These are phyloP conservation scores for Anolis apletophallus DNA, from an alignment of 2,797 vertebrate genomes.

Conservation along the genomic window DNA sequence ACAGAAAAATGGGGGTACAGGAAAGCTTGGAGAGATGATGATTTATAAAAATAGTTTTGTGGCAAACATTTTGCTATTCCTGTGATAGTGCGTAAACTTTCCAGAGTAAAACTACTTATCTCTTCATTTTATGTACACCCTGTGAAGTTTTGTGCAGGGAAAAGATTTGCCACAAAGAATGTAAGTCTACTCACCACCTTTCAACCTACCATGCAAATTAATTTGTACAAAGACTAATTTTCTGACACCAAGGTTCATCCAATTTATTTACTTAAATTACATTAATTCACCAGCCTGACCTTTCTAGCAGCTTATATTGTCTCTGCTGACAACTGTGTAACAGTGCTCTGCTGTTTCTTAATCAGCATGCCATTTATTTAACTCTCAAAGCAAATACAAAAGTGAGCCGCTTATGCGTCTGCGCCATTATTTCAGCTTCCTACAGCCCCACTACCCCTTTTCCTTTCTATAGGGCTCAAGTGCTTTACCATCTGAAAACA, in stretches of 20 bases:
- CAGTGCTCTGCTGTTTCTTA: slow-evolving; percentile 42
- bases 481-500: background rate
- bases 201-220: slow-evolving; percentile 49
- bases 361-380: slow-evolving; percentile 51
- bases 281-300: slow-evolving; percentile 35
- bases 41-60: too few species aligned
- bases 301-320: slow-evolving; percentile 62
- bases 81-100: too few species aligned
- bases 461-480: background rate
- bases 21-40: too few species aligned
- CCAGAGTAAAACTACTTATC: background rate
- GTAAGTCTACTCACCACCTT: slow-evolving; percentile 33
- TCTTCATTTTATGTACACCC: background rate
- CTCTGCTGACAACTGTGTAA: slow-evolving; percentile 47
- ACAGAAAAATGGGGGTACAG: too few species aligned
- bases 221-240: slow-evolving; percentile 56
- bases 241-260: slow-evolving; percentile 50
- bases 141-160: slow-evolving; percentile 31
- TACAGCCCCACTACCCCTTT: background rate
- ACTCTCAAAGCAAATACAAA: slow-evolving; percentile 22
- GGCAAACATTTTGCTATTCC: too few species aligned
- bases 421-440: background rate
- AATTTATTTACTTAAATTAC: slow-evolving; percentile 66
- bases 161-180: background rate
- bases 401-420: background rate